A percentile compares a stretch with the other conserved stretches of the same genome.
phyloP scores from a whole-genome alignment of 1,140 invertebrate genomes.

The Aphelinus certus region DNA sequence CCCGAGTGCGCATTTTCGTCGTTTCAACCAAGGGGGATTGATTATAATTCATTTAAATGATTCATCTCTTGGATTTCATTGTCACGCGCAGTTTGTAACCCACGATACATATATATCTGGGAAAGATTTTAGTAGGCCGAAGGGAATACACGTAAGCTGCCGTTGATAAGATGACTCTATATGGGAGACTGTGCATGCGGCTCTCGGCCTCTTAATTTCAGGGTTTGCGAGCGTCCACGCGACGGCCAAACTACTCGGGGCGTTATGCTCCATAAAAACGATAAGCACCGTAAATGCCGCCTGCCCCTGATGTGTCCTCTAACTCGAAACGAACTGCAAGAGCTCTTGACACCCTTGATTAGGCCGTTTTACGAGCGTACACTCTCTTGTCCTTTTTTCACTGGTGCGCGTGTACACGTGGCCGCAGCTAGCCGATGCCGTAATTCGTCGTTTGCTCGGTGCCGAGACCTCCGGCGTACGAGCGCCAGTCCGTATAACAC shows the following conservation, averaged over 20 bases:
- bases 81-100: no score
- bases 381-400: background rate
- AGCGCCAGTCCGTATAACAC: background rate
- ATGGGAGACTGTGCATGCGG: constrained; percentile 28
- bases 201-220: constrained; percentile 56
- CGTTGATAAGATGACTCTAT: no score
- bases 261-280: constrained; percentile 57
- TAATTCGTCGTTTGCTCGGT: constrained; percentile 21
- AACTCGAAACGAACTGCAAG: constrained; percentile 26
- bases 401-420: background rate
- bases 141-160: no score
- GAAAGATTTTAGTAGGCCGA: no score
- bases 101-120: no score
- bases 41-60: no score
- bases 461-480: background rate
- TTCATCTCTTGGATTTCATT: no score
- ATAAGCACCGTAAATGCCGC: constrained; percentile 55
- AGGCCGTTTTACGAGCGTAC: constrained; percentile 46
- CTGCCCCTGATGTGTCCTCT: background rate
- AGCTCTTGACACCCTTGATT: constrained; percentile 51
- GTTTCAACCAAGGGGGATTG: no score
- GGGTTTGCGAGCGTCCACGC: background rate
- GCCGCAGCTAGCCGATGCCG: constrained; percentile 2
- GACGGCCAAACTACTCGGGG: constrained; percentile 43
- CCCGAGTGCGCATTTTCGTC: no score